phyloP scores from a whole-genome alignment of 2,113 vertebrate genomes.

The Thymallus thymallus region DNA sequence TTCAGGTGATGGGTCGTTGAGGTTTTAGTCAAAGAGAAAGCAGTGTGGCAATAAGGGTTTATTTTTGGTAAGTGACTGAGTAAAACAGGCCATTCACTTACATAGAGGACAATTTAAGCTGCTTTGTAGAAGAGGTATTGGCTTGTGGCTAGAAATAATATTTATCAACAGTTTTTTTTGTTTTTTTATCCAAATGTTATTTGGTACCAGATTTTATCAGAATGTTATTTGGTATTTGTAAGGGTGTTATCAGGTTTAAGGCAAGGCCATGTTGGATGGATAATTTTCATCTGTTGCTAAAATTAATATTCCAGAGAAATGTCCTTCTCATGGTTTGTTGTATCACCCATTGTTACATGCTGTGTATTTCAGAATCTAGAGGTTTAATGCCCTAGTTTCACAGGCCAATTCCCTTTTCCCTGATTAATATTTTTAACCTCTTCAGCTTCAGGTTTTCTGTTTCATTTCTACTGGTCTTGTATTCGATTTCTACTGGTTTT shows the following conservation, averaged over 20 bases:
- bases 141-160: not conserved
- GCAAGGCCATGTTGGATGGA: not conserved
- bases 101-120: constrained; percentile 3
- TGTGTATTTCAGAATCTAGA: constrained; percentile 29
- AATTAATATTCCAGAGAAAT: constrained; percentile 25
- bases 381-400: constrained; percentile 44
- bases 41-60: constrained; percentile 16
- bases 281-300: constrained; percentile 24
- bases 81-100: constrained; percentile 7
- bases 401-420: constrained; percentile 32
- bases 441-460: constrained; percentile 3
- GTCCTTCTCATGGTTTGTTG: constrained; percentile 6
- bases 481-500: too few species aligned
- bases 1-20: constrained; percentile 15
- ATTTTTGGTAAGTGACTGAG: constrained; percentile 9
- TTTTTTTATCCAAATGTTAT: not conserved
- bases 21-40: not conserved
- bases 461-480: too few species aligned
- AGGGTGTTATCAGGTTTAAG: constrained; percentile 37
- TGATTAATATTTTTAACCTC: constrained; percentile 30
- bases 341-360: constrained; percentile 9
- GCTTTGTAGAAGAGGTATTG: not conserved
- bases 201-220: not conserved
- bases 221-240: too few species aligned
- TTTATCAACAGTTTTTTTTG: not conserved